Percentiles rank a stretch among this genome's conserved stretches.
Evolutionary conservation across 92 coral and sea anemone genomes (phyloP).

Genomic region (Actinostola sp.): DNA sequence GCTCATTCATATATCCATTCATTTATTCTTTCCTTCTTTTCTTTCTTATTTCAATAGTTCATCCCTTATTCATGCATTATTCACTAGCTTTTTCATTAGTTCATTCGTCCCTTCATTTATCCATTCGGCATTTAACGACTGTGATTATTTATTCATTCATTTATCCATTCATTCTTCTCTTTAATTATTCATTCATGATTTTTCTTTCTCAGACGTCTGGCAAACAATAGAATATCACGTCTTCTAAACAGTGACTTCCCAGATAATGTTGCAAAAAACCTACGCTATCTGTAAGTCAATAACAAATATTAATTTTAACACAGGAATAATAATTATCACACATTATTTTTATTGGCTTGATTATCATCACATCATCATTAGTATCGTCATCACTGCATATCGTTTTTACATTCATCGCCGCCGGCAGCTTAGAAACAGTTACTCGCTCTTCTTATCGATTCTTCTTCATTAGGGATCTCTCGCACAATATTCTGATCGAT

Average conservation of each 20-base stretch:
- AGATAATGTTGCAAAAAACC: slow-evolving; percentile 3
- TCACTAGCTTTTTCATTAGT: too few relatives aligned
- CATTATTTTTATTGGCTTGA: too few relatives aligned
- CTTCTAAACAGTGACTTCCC: slow-evolving; percentile 29
- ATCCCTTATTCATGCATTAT: too few relatives aligned
- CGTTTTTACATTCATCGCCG: background rate
- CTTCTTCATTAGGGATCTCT: slow-evolving; percentile 31
- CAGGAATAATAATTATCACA: background rate
- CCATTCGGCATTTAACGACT: too few relatives aligned
- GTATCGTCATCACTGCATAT: background rate
- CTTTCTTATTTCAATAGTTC: too few relatives aligned
- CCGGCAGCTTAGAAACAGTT: too few relatives aligned
- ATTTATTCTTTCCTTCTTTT: too few relatives aligned
- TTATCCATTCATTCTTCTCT: background rate
- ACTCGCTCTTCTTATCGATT: too few relatives aligned
- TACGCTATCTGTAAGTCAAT: slow-evolving; percentile 65
- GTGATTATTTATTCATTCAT: background rate
- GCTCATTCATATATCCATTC: too few relatives aligned
- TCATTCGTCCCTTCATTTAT: too few relatives aligned
- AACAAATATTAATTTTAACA: too few relatives aligned
- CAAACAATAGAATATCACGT: slow-evolving; percentile 50
- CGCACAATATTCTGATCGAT: slow-evolving; percentile 20
- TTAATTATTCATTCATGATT: background rate
- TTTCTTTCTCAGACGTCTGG: slow-evolving; percentile 25
- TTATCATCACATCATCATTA: background rate